A percentile compares a stretch with the other conserved stretches of the same genome.
phyloP scores from a whole-genome alignment of 2,797 vertebrate genomes.

The Anas bahamensis region DNA sequence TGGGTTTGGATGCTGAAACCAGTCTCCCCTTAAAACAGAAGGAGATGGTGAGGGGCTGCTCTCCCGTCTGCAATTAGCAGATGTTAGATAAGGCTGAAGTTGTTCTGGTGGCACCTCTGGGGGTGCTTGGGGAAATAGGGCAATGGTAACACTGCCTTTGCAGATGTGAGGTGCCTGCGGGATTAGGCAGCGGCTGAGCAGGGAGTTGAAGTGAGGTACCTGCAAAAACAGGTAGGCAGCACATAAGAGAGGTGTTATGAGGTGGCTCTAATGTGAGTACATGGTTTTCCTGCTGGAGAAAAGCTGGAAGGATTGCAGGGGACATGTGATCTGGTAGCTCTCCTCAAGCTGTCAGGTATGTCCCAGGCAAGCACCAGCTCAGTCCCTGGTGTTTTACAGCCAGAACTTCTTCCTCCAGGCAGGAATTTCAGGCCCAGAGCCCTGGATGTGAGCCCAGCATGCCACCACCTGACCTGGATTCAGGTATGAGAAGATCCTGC shows the following conservation, averaged over 20 bases:
- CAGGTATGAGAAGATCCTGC: background rate
- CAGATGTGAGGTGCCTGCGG: background rate
- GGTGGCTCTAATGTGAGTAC: background rate
- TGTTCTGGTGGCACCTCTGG: background rate
- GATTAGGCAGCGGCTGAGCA: background rate
- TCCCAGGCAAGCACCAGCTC: background rate
- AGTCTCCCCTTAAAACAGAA: background rate
- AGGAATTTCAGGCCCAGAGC: background rate
- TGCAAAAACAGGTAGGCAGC: background rate
- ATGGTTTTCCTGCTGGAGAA: background rate
- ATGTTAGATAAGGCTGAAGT: background rate
- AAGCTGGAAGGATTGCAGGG: background rate
- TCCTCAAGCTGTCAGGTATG: background rate
- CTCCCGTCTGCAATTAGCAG: background rate
- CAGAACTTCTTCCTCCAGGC: background rate
- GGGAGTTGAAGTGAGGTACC: background rate
- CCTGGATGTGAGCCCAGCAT: accelerated
- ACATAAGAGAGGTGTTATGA: background rate
- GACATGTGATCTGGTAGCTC: background rate
- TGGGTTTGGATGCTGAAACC: background rate
- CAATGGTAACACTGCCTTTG: background rate
- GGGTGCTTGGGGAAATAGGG: background rate
- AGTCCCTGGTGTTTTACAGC: background rate
- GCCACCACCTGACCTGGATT: background rate
- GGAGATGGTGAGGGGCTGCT: background rate